Conservation (phyloP, 2,797 vertebrate genomes). For the Mionectes olivaceus region DNA sequence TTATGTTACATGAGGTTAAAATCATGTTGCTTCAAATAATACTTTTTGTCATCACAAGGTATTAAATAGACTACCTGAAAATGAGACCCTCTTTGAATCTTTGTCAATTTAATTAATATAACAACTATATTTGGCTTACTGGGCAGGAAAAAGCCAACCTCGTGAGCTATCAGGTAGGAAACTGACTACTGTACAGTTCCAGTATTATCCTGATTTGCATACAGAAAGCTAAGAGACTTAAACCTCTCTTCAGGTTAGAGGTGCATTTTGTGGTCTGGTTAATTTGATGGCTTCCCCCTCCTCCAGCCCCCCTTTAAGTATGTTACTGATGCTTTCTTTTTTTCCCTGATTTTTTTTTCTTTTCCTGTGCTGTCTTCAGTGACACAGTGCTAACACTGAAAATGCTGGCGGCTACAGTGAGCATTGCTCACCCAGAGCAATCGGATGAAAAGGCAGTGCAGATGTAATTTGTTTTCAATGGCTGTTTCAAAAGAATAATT, state of each 20-base stretch:
- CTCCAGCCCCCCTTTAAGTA: conserved; percentile 58
- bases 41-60: conserved; percentile 34
- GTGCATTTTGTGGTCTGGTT: conserved; percentile 3
- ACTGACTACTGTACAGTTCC: not conserved
- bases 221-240: not conserved
- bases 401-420: conserved; percentile 85
- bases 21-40: conserved; percentile 40
- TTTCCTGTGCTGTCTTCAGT: conserved; percentile 82
- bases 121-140: not conserved
- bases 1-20: conserved; percentile 43
- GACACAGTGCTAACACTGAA: conserved; percentile 80
- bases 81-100: not conserved
- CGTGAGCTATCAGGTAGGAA: not conserved
- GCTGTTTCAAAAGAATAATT: conserved; percentile 99
- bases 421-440: conserved; percentile 96
- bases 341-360: not conserved
- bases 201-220: not conserved
- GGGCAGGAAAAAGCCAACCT: not conserved
- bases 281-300: conserved; percentile 54
- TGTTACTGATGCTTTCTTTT: conserved; percentile 51
- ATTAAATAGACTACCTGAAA: conserved; percentile 47
- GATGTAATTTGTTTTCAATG: conserved; percentile 99
- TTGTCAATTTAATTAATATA: conserved; percentile 32
- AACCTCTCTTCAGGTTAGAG: not conserved
- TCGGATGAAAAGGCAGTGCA: conserved; percentile 99